Base-by-base conservation (phyloP, 2,888 invertebrate genomes). In the Phalera bucephala region DNA sequence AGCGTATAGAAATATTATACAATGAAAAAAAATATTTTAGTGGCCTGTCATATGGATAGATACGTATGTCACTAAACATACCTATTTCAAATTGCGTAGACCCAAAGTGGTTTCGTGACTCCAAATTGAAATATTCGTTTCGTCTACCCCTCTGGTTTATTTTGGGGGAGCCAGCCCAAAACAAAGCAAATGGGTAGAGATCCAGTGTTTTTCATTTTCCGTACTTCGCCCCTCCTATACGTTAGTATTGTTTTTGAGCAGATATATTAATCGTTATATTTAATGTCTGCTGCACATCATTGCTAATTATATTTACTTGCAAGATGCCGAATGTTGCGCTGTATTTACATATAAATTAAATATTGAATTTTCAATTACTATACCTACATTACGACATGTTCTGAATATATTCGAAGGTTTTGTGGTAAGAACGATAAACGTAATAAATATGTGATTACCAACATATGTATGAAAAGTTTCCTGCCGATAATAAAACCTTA, bases 401-500 rank as follows among this genome's bases (percentile, higher is more conserved):
- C 4, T 10, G n/a, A 22, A 26, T 26, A 13, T 13, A 9, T 4
- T 25, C 45, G 32, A 35, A 39, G 33, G 14, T 25, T 45, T n/a
- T n/a, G n/a, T n/a, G n/a, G 40, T 33, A 40, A 23, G 15, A 30
- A 23, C 28, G 47, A 51, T 47, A 49, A 26, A 31, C 32, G 36
- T 39, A 36, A 33, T 39, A 33, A 40, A 37, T 36, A 40, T 32
- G 43, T 49, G 48, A 48, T 45, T 45, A 63, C 46, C 56, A 54
- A 66, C 53, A 57, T 54, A 59, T 50, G 33, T 50, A 49, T 62
- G 44, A 54, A 62, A 63, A 62, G 56, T 70, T 72, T 67, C 58
- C 66, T 62, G 46, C 21, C 49, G 74, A 74, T 75, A 76, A 64
- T 42, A 31, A 40, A 13, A 41, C 36, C 48, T 68, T 80, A 83